Conservation (phyloP, 2,888 invertebrate species). For the Electrophaes corylata region DNA sequence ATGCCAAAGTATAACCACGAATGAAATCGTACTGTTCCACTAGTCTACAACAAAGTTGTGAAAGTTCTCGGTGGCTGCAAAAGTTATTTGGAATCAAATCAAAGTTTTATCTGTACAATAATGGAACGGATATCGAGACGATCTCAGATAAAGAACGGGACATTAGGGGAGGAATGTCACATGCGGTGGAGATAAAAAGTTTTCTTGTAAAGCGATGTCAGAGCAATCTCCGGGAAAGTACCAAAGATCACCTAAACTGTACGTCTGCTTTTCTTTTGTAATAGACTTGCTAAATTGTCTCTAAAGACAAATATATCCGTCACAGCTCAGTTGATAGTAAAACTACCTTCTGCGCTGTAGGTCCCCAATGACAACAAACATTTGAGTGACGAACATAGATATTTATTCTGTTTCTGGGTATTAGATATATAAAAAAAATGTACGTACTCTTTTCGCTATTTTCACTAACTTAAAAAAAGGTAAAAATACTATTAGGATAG, state of each 20-base stretch:
- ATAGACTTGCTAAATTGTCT: background rate
- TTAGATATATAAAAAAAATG: too few species aligned
- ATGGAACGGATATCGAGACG: slow-evolving; percentile 75
- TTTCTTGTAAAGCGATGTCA: slow-evolving; percentile 30
- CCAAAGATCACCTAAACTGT: slow-evolving; percentile 4
- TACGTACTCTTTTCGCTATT: too few species aligned
- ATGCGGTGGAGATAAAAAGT: slow-evolving; percentile 32
- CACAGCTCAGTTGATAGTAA: too few species aligned
- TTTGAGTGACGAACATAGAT: too few species aligned
- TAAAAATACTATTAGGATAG: background rate
- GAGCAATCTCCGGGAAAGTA: slow-evolving; percentile 14
- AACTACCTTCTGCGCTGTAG: too few species aligned
- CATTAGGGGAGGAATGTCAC: slow-evolving; percentile 48
- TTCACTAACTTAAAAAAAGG: too few species aligned
- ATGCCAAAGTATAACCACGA: background rate
- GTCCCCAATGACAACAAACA: too few species aligned
- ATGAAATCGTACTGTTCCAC: background rate
- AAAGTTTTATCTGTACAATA: slow-evolving; percentile 78
- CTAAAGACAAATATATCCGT: too few species aligned
- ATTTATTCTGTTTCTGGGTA: too few species aligned
- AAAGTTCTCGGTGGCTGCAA: slow-evolving; percentile 60
- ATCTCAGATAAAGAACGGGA: slow-evolving; percentile 65
- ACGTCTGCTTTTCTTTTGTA: background rate
- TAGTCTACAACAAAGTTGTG: slow-evolving; percentile 54
- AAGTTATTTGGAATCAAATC: slow-evolving; percentile 77